A percentile compares a stretch with the other conserved stretches of the same genome.
These are phyloP conservation scores for Diachasma alloeum DNA, from an alignment of 1,140 invertebrate species.

Conservation along the genomic window DNA sequence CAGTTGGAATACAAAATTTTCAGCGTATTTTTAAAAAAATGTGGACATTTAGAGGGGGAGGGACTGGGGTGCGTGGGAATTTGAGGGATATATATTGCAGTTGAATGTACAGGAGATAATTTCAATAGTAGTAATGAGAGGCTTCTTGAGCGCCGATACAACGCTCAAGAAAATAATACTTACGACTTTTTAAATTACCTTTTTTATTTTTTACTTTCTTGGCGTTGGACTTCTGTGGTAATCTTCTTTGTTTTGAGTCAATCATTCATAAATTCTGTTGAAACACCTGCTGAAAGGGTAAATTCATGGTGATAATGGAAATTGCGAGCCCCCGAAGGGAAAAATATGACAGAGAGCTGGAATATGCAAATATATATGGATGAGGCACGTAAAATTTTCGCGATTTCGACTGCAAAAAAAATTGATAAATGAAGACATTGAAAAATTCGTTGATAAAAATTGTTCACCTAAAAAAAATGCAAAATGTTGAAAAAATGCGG, in stretches of 20 bases:
- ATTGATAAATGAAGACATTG: neutral
- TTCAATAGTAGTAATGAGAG: slow-evolving; percentile 2
- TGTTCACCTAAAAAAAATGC: too few relatives aligned
- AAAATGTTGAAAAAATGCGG: too few relatives aligned
- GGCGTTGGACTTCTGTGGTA: neutral
- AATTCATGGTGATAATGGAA: neutral
- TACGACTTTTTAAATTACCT: slow-evolving; percentile 39
- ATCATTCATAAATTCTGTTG: neutral
- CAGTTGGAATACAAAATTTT: too few relatives aligned
- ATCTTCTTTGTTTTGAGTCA: slow-evolving; percentile 16
- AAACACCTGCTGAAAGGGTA: neutral
- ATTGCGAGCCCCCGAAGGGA: neutral
- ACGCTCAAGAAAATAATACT: slow-evolving; percentile 60
- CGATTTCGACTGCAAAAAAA: neutral
- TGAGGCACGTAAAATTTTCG: neutral
- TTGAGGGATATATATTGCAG: neutral
- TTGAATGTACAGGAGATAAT: neutral
- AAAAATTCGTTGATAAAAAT: neutral
- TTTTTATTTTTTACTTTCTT: slow-evolving; percentile 28
- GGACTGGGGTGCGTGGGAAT: neutral
- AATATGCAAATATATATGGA: neutral
- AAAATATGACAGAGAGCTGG: neutral
- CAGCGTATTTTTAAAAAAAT: too few relatives aligned
- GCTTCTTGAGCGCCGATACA: slow-evolving; percentile 59
- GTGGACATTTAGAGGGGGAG: neutral